phyloP scores from a whole-genome alignment of 1,140 invertebrate species.

The Delia radicum region DNA sequence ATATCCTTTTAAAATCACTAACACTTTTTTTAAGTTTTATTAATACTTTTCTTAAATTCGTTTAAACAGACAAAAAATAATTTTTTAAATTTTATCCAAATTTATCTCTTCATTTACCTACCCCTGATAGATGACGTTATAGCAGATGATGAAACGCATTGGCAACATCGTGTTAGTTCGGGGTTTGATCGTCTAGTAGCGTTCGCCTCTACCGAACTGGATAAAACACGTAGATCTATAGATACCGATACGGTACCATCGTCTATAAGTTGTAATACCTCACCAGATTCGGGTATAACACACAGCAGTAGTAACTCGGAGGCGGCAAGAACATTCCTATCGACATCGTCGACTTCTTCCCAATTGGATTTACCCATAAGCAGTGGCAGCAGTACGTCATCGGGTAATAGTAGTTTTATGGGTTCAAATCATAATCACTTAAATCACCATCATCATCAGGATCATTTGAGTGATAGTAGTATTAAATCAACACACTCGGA shows the following conservation, averaged over 20 bases:
- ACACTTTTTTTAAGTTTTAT: neutral
- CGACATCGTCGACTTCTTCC: constrained; percentile 56
- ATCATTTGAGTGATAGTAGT: constrained; percentile 51
- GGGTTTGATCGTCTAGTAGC: constrained; percentile 81
- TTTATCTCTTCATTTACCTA: neutral
- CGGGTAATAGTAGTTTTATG: constrained; percentile 27
- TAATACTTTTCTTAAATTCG: too few relatives aligned
- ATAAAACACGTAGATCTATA: constrained; percentile 72
- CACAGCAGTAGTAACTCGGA: constrained; percentile 60
- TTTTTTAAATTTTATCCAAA: neutral
- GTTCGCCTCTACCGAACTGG: constrained; percentile 81
- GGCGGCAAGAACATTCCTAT: constrained; percentile 60
- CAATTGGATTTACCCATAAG: constrained; percentile 48
- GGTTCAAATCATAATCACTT: neutral
- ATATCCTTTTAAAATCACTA: neutral
- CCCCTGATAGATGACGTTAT: constrained; percentile 53
- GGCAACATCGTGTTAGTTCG: constrained; percentile 80
- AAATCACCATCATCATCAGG: constrained; percentile 28
- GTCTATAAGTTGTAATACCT: constrained; percentile 66
- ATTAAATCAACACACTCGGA: constrained; percentile 41
- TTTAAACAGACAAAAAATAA: neutral
- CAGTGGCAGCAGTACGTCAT: constrained; percentile 36
- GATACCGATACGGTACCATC: constrained; percentile 62
- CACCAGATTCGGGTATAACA: constrained; percentile 71
- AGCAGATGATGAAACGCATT: constrained; percentile 65